Percentiles rank a stretch among this genome's conserved stretches.
These are phyloP conservation scores for Hycleus phaleratus DNA, from an alignment of 1,140 invertebrate genomes.

Conservation along the genomic window DNA sequence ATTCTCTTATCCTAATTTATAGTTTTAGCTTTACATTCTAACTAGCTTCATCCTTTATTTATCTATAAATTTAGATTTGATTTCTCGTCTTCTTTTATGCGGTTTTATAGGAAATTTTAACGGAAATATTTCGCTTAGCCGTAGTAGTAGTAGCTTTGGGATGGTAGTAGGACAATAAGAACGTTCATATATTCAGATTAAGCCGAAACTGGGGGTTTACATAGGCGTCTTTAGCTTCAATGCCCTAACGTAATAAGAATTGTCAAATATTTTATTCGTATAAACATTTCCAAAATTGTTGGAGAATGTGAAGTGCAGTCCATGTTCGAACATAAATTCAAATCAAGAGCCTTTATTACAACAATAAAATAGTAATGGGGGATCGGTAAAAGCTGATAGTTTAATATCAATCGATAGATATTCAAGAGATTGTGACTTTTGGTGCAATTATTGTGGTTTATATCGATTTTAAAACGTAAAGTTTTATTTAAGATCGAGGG, in stretches of 20 bases:
- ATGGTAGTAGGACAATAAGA: slow-evolving; percentile 31
- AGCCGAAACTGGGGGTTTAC: slow-evolving; percentile 29
- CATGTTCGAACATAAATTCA: slow-evolving; percentile 33
- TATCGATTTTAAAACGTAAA: no score
- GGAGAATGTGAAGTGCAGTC: slow-evolving; percentile 30
- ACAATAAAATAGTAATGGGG: slow-evolving; percentile 33
- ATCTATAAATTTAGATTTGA: neutral
- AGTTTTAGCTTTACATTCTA: neutral
- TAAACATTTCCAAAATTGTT: slow-evolving; percentile 28
- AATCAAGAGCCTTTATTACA: slow-evolving; percentile 33
- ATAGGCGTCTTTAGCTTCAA: slow-evolving; percentile 25
- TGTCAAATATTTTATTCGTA: slow-evolving; percentile 38
- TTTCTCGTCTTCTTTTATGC: neutral
- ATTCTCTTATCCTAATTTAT: slow-evolving; percentile 20
- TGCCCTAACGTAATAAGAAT: slow-evolving; percentile 35
- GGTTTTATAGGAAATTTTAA: neutral
- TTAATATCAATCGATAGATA: neutral
- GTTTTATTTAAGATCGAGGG: no score
- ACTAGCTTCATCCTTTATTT: neutral
- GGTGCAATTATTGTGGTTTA: no score
- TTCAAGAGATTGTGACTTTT: neutral
- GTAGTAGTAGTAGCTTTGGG: neutral
- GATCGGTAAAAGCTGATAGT: slow-evolving; percentile 20
- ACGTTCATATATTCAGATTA: slow-evolving; percentile 39
- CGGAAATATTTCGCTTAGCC: slow-evolving; percentile 14